These are phyloP conservation scores for Hemiprocne comata DNA, from an alignment of 2,113 vertebrate genomes.

Conservation along the genomic window DNA sequence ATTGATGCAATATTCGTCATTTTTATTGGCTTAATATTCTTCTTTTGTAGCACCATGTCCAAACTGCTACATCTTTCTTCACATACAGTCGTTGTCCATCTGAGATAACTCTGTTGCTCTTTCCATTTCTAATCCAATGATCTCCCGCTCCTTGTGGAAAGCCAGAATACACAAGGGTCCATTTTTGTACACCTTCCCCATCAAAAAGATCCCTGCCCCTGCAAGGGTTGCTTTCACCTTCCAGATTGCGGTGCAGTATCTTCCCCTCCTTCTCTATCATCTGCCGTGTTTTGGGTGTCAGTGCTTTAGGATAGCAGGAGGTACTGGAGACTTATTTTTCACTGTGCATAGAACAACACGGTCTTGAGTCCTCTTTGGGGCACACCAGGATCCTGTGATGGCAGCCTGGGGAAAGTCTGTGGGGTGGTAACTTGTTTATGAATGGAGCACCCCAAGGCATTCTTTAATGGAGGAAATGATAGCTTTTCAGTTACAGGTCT, in stretches of 20 bases:
- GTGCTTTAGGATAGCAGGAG: not conserved
- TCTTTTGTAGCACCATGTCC: slow-evolving; percentile 37
- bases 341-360: not conserved
- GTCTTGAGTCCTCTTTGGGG: accelerated
- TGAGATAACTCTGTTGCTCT: not conserved
- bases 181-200: not conserved
- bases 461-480: not conserved
- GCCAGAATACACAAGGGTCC: not conserved
- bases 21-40: slow-evolving; percentile 63
- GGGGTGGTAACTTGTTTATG: not conserved
- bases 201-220: not conserved
- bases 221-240: not conserved
- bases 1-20: slow-evolving; percentile 51
- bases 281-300: not conserved
- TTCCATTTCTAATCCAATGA: not conserved
- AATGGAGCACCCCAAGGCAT: not conserved
- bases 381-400: not conserved
- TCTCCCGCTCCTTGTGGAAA: not conserved
- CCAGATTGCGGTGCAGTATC: not conserved
- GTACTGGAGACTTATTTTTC: accelerated
- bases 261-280: not conserved
- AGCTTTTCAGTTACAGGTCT: not conserved
- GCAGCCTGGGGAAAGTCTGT: not conserved
- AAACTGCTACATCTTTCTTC: slow-evolving; percentile 45
- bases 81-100: not conserved